Conservation (phyloP, 2,113 vertebrate species). For the Bubo blakistoni region DNA sequence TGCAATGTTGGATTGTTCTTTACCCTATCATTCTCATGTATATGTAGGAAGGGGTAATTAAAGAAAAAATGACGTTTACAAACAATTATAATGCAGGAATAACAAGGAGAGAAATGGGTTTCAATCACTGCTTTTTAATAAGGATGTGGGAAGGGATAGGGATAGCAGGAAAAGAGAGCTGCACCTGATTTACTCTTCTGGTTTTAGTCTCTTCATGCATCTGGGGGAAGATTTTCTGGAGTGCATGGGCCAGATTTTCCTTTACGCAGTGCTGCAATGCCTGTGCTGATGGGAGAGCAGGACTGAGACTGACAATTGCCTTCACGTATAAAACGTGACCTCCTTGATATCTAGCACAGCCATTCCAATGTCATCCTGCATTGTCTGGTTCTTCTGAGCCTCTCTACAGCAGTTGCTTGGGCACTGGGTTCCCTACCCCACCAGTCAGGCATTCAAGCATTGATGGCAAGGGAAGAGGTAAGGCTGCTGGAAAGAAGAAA, state of each 20-base stretch:
- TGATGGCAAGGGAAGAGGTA: background rate
- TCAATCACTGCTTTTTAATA: background rate
- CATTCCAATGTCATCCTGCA: background rate
- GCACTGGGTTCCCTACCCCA: accelerated
- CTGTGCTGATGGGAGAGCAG: accelerated
- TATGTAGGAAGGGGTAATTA: conserved; percentile 63
- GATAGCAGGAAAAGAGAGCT: background rate
- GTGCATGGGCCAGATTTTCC: background rate
- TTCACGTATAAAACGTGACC: background rate
- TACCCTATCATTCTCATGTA: conserved; percentile 29
- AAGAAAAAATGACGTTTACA: conserved; percentile 55
- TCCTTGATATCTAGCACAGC: background rate
- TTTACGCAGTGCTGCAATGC: accelerated
- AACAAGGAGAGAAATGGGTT: conserved; percentile 15
- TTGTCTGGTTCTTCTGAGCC: accelerated
- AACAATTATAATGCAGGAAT: conserved; percentile 21
- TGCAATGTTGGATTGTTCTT: conserved; percentile 37
- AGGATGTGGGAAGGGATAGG: background rate
- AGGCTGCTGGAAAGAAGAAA: background rate
- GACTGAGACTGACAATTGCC: background rate
- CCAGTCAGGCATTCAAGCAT: background rate
- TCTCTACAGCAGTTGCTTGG: background rate
- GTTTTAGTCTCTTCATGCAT: background rate
- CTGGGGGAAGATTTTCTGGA: background rate
- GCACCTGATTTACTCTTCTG: background rate